Evolutionary conservation across 2,113 vertebrate species (phyloP).

Genomic region (Hippopotamus amphibius): DNA sequence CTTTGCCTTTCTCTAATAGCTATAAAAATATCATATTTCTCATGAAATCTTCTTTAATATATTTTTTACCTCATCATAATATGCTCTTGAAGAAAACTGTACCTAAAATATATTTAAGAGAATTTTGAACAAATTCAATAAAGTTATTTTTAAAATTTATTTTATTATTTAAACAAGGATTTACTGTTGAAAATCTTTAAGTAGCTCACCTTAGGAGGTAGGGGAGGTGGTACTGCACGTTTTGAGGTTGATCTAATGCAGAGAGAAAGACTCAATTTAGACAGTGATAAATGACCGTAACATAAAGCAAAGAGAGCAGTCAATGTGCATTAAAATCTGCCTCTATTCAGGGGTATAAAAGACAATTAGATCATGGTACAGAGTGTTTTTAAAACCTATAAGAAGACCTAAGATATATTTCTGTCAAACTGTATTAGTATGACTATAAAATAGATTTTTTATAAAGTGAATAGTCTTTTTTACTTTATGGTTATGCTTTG

Average conservation of each 20-base stretch:
- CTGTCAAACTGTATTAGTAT: neutral
- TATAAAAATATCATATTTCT: conserved; percentile 51
- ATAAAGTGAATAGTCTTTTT: neutral
- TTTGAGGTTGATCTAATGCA: conserved; percentile 94
- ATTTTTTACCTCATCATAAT: conserved; percentile 37
- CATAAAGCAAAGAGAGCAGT: neutral
- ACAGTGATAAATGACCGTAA: conserved; percentile 18
- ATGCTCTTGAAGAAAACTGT: neutral
- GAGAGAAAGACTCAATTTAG: conserved; percentile 57
- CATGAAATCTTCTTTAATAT: conserved; percentile 39
- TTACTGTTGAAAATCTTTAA: conserved; percentile 54
- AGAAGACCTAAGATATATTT: neutral
- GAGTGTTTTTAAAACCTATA: conserved; percentile 18
- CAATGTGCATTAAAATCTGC: conserved; percentile 23
- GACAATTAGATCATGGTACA: neutral
- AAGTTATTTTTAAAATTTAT: conserved; percentile 28
- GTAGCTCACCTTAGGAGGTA: conserved; percentile 95
- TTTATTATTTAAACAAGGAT: conserved; percentile 39
- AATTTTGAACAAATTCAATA: conserved; percentile 40
- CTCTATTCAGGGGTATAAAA: conserved; percentile 10
- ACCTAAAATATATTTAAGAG: conserved; percentile 49
- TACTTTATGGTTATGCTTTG: neutral
- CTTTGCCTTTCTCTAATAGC: conserved; percentile 49
- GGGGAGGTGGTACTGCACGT: conserved; percentile 92
- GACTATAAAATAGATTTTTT: neutral